A percentile compares a stretch with the other conserved stretches of the same genome.
These are phyloP conservation scores for Chaetorhynchus papuensis DNA, from an alignment of 2,113 vertebrate species.

Conservation along the genomic window DNA sequence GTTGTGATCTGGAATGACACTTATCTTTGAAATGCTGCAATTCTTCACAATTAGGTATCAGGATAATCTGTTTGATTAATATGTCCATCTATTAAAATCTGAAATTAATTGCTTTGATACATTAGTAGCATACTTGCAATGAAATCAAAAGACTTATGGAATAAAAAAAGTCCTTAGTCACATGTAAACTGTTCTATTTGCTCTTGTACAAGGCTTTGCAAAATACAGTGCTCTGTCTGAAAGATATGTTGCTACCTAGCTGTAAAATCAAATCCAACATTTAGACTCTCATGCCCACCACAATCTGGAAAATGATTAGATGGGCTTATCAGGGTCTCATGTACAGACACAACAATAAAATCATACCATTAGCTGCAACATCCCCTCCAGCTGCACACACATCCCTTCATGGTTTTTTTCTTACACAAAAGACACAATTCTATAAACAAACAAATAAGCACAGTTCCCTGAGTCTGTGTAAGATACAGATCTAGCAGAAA, in stretches of 20 bases:
- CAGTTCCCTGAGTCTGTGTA: background rate
- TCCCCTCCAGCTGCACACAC: background rate
- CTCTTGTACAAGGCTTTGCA: background rate
- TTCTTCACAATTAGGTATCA: background rate
- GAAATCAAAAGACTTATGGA: background rate
- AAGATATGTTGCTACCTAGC: background rate
- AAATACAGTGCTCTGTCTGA: background rate
- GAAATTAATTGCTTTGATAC: background rate
- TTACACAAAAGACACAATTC: background rate
- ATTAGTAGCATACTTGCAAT: background rate
- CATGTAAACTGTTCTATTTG: background rate
- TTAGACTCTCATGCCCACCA: background rate
- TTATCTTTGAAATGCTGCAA: background rate
- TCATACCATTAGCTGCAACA: background rate
- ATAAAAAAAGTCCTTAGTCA: background rate
- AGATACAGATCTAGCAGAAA: background rate
- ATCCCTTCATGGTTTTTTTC: background rate
- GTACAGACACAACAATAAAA: background rate
- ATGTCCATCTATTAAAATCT: background rate
- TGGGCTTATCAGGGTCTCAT: background rate
- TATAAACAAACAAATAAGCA: background rate
- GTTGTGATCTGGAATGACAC: accelerated
- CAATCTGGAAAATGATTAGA: background rate
- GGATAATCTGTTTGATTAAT: background rate
- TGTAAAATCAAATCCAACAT: background rate